Conservation (phyloP, 2,113 vertebrate species). For the Eidolon helvum region DNA sequence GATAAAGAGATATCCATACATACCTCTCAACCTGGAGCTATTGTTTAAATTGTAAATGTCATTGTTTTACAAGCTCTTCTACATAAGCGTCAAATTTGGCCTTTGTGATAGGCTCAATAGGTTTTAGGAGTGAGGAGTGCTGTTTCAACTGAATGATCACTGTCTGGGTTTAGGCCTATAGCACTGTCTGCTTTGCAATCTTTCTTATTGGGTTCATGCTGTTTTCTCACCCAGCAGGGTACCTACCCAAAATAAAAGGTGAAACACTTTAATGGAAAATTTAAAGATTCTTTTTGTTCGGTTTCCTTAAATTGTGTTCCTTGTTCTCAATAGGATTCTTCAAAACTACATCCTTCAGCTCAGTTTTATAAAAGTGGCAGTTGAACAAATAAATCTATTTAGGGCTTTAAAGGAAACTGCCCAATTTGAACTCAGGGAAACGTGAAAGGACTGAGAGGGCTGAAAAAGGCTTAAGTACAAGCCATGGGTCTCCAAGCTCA, state of each 20-base stretch:
- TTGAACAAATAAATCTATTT: constrained; percentile 69
- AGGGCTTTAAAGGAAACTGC: constrained; percentile 58
- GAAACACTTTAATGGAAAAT: background rate
- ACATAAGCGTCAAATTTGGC: constrained; percentile 41
- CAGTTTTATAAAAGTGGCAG: background rate
- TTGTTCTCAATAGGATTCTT: constrained; percentile 64
- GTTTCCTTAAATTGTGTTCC: constrained; percentile 37
- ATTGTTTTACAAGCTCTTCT: background rate
- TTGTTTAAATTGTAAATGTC: constrained; percentile 34
- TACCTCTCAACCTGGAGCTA: background rate
- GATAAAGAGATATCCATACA: background rate
- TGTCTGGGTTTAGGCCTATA: constrained; percentile 10
- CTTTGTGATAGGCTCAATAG: background rate
- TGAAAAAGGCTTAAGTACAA: constrained; percentile 61
- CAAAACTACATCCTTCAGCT: constrained; percentile 36
- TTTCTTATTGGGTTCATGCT: constrained; percentile 56
- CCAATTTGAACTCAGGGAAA: constrained; percentile 67
- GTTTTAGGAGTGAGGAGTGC: background rate
- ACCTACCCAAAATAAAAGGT: constrained; percentile 44
- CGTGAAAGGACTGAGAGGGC: constrained; percentile 68
- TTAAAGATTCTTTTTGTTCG: constrained; percentile 42
- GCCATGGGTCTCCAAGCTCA: constrained; percentile 61
- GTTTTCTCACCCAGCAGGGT: constrained; percentile 49
- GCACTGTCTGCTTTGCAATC: background rate
- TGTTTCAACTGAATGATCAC: constrained; percentile 12